Conservation (phyloP, 2,797 vertebrate species). For the Avahi laniger region DNA sequence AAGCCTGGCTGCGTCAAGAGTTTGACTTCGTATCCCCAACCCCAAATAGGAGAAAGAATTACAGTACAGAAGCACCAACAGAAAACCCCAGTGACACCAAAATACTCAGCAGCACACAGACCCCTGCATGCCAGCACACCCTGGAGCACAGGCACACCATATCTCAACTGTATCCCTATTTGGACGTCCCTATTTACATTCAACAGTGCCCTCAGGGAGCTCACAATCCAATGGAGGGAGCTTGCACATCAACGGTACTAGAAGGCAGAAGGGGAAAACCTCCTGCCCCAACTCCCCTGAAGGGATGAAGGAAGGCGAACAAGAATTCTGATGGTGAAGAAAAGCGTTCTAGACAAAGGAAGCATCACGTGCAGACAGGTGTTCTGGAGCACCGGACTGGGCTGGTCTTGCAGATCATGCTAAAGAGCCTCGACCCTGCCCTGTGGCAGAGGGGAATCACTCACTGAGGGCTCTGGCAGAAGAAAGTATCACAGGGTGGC, state of each 20-base stretch:
- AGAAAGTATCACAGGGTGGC: neutral
- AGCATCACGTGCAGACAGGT: accelerated
- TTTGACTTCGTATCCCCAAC: neutral
- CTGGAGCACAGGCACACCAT: neutral
- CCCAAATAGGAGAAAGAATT: neutral
- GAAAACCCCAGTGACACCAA: neutral
- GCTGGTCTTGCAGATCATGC: too few species aligned
- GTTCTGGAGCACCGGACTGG: accelerated
- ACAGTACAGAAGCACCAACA: neutral
- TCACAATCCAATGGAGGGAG: neutral
- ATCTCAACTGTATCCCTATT: neutral
- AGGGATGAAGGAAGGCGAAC: neutral
- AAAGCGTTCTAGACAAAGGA: neutral
- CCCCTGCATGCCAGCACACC: accelerated
- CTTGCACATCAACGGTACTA: neutral
- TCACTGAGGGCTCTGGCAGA: neutral
- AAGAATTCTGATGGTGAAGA: neutral
- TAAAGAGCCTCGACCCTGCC: neutral
- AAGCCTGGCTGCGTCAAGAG: neutral
- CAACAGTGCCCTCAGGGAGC: neutral
- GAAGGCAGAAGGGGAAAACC: neutral
- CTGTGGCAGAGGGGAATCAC: neutral
- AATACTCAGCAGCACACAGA: neutral
- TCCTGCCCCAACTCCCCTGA: neutral
- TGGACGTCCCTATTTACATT: neutral